Base-by-base conservation (phyloP, 2,797 vertebrate species). In the Sebastes steindachneri region DNA sequence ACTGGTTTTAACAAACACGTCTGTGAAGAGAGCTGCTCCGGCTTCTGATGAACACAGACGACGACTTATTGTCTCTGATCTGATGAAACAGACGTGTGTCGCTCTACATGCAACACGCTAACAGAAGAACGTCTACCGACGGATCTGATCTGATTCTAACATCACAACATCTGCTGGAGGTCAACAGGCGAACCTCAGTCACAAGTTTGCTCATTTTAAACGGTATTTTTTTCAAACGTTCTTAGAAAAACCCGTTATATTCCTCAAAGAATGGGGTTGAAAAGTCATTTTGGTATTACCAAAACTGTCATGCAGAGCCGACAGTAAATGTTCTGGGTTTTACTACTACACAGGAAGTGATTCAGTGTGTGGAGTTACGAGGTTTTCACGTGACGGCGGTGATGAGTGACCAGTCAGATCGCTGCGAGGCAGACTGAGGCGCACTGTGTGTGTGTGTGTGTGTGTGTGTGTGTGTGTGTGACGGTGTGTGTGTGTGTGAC, bases 1-100 rank as follows among this genome's bases (percentile, higher is more conserved):
- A 80, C 81, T 68, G 65, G 65, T 2, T 70, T 68, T 28, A 12
- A 74, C 68, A 77, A 78, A 80, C 73, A 59, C 66, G 68, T 12
- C 70, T 68, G 82, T 63, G 67, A 77, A 66, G 79, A 83, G 53
- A 83, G 58, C 51, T 26, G 72, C 68, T 25, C 15, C 3, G 37
- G 65, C 41, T 55, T 45, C 68, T 63, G 77, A 80, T 71, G 55
- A 83, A 80, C 85, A 81, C 77, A 76, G 78, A 83, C 64, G 17
- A 51, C 45, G 48, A 76, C 67, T 80, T 78, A 67, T 59, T 73
- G 80, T 57, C 76, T 70, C 15, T 9, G 78, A 79, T 37, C 35
- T 14, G 35, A 37, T 31, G 29, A 31, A 31, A 8, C 29, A 31
- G 29, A 31, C 29, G 7, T 31, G 29, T 31, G 29, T 31, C 7